These are phyloP conservation scores for Peromyscus maniculatus DNA, from an alignment of 2,113 vertebrate genomes.

Conservation along the genomic window DNA sequence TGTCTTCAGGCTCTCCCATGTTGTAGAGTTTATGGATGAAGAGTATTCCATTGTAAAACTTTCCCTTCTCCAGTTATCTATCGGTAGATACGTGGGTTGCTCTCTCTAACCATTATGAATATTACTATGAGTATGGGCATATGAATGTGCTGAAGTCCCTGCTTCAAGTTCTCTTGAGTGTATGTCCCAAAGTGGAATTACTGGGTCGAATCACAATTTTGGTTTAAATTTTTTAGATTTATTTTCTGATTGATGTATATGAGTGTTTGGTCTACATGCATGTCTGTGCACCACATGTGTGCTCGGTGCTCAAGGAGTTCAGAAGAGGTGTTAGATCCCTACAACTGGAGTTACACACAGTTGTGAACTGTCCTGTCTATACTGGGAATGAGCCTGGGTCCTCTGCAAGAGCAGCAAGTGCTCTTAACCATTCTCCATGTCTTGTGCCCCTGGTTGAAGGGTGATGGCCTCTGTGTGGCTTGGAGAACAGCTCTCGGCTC, in stretches of 20 bases:
- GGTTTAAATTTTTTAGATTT: background rate
- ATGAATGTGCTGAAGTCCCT: background rate
- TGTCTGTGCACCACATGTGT: background rate
- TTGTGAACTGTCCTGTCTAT: too few species aligned
- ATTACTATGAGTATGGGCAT: background rate
- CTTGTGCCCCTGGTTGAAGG: background rate
- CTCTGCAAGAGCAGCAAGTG: background rate
- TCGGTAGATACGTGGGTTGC: background rate
- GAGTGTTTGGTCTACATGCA: background rate
- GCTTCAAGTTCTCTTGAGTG: background rate
- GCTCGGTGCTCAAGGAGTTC: too few species aligned
- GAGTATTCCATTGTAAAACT: background rate
- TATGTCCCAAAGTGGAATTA: background rate
- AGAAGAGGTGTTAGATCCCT: background rate
- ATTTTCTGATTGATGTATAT: background rate
- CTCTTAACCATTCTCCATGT: background rate
- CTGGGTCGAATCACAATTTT: background rate
- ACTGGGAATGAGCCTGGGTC: background rate
- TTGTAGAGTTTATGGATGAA: background rate
- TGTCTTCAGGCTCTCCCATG: background rate
- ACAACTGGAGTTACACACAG: background rate
- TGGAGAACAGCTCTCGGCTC: background rate
- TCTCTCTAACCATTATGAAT: background rate
- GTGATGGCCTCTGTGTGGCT: background rate
- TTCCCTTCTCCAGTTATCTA: background rate